phyloP scores from a whole-genome alignment of 2,888 invertebrate species.

The Stictocephala bisonia region DNA sequence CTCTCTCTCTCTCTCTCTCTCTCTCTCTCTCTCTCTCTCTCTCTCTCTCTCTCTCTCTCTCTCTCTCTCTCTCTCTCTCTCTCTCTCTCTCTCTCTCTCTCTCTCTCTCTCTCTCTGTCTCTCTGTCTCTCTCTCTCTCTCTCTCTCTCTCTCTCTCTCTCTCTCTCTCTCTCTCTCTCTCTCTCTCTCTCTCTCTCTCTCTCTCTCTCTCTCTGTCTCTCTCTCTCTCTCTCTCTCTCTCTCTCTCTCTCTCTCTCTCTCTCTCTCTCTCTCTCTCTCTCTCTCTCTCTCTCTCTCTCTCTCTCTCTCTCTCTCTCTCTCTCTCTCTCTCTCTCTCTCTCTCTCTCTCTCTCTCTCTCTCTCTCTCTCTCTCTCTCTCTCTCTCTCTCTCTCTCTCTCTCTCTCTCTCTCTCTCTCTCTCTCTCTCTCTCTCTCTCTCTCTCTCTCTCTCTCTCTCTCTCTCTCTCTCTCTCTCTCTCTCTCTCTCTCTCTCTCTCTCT shows the following conservation, averaged over 20 bases:
- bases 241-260: conserved; percentile 1
- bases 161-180: too few species aligned
- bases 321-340: background rate
- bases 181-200: too few species aligned
- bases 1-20: background rate
- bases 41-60: background rate
- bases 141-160: too few species aligned
- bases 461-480: background rate
- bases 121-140: too few species aligned
- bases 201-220: too few species aligned
- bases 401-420: background rate
- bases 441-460: background rate
- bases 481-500: conserved; percentile 6
- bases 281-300: background rate
- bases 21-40: background rate
- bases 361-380: background rate
- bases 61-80: background rate
- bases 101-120: too few species aligned
- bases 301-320: background rate
- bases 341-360: background rate
- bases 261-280: background rate
- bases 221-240: conserved; percentile 1
- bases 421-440: background rate
- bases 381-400: background rate
- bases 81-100: background rate